Evolutionary conservation across 1,140 invertebrate species (phyloP), one percentile per base, ranked within the genome.

Genomic region (Notospermus geniculatus): DNA sequence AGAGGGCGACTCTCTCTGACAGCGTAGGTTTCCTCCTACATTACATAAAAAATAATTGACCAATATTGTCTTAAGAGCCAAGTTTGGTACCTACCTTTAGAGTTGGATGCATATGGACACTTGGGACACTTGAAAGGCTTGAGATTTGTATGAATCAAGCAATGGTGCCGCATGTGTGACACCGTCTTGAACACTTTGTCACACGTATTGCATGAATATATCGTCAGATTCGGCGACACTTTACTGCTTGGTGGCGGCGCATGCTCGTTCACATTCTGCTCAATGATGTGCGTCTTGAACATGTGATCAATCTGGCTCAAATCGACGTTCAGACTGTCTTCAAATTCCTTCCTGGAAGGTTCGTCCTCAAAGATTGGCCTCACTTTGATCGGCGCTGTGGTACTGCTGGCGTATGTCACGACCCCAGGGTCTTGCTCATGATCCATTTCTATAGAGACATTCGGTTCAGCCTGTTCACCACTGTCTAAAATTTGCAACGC

Each of bases 141-240:
- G 1, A 78, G 55, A 57, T 81, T 71, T 22, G 80, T 82, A 65
- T 82, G 80, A 39, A 70, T 79, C 4, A 82, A 63, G 61, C 77
- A 79, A 62, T 81, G 80, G 23, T 76, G 67, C 29, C 80, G 68
- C 63, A 81, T 80, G 60, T 81, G 80, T 9, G 77, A 80, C 36
- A 80, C 32, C 11, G 80, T 74, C 60, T 80, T 80, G 61, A 81
- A 77, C 22, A 81, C 77, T 58, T 82, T 82, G 36, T 77, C 71
- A 66, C 80, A 82, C 1, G 69, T 67, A 39, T 74, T 78, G 60
- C 80, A 82, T 2, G 75, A 76, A 64, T 74, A 80, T 11, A 82
- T 63, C 9, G 69, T 73, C 36, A 80, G 65, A 27, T 68, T 58
- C 9, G 30, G 52, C 0, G 52, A 30, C 4, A 63, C 70, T 29